These are phyloP conservation scores for Podabrus alpinus DNA, from an alignment of 2,888 invertebrate genomes.

Conservation along the genomic window DNA sequence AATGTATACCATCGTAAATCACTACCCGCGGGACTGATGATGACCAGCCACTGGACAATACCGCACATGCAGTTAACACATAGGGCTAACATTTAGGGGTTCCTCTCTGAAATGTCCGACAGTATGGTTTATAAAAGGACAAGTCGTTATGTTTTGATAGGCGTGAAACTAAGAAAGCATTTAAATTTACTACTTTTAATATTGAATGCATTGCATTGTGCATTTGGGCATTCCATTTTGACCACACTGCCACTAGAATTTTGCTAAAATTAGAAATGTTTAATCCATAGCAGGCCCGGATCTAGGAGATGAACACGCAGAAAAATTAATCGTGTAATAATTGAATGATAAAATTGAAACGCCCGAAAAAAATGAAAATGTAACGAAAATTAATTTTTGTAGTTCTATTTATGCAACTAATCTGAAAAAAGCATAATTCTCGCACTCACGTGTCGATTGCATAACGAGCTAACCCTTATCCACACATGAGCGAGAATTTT, in stretches of 20 bases:
- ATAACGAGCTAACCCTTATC: no score
- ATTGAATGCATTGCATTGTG: background rate
- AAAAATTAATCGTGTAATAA: background rate
- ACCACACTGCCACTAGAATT: background rate
- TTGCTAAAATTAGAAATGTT: background rate
- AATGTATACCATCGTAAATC: constrained; percentile 45
- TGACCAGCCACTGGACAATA: constrained; percentile 53
- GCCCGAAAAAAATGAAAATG: no score
- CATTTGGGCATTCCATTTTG: background rate
- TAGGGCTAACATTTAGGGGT: background rate
- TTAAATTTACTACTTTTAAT: background rate
- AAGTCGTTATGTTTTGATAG: constrained; percentile 13
- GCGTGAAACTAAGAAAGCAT: constrained; percentile 11
- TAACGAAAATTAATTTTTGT: no score
- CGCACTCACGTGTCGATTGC: no score
- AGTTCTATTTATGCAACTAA: no score
- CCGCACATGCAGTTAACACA: constrained; percentile 32
- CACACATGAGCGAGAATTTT: no score
- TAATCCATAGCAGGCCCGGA: background rate
- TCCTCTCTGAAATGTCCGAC: constrained; percentile 2
- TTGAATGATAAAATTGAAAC: no score
- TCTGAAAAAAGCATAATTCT: no score
- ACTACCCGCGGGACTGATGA: constrained; percentile 46
- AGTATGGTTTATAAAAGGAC: constrained; percentile 5
- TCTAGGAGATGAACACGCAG: no score